These are phyloP conservation scores for Cromileptes altivelis DNA, from an alignment of 2,113 vertebrate genomes.

Conservation along the genomic window DNA sequence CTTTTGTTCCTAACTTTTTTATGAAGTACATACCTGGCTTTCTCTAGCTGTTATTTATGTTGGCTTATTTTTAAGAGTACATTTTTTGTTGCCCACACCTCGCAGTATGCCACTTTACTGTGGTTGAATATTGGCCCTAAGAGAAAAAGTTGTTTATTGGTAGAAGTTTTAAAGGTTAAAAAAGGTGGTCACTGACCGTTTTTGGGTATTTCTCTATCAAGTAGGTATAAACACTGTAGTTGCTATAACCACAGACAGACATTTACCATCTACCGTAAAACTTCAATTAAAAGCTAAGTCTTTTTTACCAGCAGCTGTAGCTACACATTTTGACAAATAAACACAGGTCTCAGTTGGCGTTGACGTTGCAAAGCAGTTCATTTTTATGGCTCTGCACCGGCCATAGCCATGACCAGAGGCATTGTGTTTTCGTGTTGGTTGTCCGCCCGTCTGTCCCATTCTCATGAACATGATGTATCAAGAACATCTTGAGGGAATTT, in stretches of 20 bases:
- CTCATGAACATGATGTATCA: too few relatives aligned
- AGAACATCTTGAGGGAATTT: too few relatives aligned
- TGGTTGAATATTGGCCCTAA: conserved; percentile 64
- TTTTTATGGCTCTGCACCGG: too few relatives aligned
- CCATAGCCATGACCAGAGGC: too few relatives aligned
- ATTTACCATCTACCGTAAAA: neutral
- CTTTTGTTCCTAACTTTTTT: conserved; percentile 51
- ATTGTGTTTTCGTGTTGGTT: too few relatives aligned
- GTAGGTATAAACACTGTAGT: neutral
- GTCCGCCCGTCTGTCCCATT: too few relatives aligned
- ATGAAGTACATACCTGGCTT: conserved; percentile 57
- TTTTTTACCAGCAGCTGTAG: neutral
- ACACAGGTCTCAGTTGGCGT: neutral
- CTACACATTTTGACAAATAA: neutral
- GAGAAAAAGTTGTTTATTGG: conserved; percentile 36
- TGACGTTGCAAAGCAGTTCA: too few relatives aligned
- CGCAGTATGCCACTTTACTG: conserved; percentile 70
- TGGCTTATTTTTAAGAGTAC: conserved; percentile 55
- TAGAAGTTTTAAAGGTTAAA: conserved; percentile 53
- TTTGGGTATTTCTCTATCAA: neutral
- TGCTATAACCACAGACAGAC: neutral
- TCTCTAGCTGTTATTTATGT: conserved; percentile 66
- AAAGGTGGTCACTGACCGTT: conserved; percentile 31
- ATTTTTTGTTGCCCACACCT: conserved; percentile 70
- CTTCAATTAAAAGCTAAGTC: neutral